Evolutionary conservation across 2,888 invertebrate genomes (phyloP).

Genomic region (Lumbricus terrestris): DNA sequence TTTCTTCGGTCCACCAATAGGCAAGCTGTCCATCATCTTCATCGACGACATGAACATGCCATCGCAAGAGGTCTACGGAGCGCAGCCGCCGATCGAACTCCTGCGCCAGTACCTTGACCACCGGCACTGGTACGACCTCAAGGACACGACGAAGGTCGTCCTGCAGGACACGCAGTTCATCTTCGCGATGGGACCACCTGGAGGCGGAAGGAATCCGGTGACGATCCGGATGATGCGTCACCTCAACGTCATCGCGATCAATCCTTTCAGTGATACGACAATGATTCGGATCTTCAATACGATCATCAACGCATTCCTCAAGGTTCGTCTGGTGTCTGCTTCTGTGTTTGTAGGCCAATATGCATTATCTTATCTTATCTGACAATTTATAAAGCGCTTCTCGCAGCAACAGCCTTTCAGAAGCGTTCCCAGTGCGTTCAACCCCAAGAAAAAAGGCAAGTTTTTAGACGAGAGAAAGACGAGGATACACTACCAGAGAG

Average conservation of each 20-base stretch:
- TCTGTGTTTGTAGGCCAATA: too few species aligned
- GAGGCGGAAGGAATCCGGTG: slow-evolving; percentile 79
- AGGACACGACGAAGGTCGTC: slow-evolving; percentile 74
- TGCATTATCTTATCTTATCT: too few species aligned
- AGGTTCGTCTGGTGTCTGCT: slow-evolving; percentile 53
- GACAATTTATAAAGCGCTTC: too few species aligned
- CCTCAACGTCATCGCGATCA: slow-evolving; percentile 82
- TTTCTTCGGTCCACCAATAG: slow-evolving; percentile 74
- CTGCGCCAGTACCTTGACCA: slow-evolving; percentile 81
- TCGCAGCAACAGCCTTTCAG: too few species aligned
- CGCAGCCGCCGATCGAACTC: slow-evolving; percentile 82
- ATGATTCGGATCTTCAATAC: slow-evolving; percentile 78
- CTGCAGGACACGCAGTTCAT: slow-evolving; percentile 77
- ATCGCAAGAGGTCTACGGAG: slow-evolving; percentile 76
- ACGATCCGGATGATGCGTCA: slow-evolving; percentile 83
- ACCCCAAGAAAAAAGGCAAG: too few species aligned
- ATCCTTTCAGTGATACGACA: slow-evolving; percentile 82
- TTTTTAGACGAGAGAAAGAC: too few species aligned
- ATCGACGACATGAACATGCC: slow-evolving; percentile 89
- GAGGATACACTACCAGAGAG: too few species aligned
- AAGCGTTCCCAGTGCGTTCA: too few species aligned
- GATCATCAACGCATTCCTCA: slow-evolving; percentile 58
- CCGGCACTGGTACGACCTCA: slow-evolving; percentile 81
- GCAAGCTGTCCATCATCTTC: slow-evolving; percentile 77
- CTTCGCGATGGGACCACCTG: slow-evolving; percentile 85